Conservation (phyloP, 92 coral and sea anemone species). For the Epizoanthus illoricatus region DNA sequence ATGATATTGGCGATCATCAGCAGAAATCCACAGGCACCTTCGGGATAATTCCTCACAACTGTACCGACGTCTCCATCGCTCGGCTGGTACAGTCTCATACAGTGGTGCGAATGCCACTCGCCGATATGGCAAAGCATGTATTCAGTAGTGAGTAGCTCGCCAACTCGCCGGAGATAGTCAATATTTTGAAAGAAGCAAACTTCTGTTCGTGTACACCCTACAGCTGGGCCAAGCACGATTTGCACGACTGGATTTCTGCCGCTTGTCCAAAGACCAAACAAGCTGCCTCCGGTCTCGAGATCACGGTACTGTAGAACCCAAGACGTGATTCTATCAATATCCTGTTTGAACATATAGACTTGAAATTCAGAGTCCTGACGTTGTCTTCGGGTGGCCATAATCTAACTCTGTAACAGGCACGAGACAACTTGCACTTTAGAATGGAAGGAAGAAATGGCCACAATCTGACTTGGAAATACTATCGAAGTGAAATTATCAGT, state of each 20-base stretch:
- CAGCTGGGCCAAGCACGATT: constrained; percentile 83
- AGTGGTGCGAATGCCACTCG: constrained; percentile 95
- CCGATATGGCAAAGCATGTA: constrained; percentile 90
- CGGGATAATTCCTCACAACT: constrained; percentile 66
- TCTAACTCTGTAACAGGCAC: not conserved
- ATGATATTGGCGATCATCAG: constrained; percentile 78
- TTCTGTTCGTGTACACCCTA: constrained; percentile 57
- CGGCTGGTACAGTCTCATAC: constrained; percentile 63
- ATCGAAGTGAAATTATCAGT: too few species aligned
- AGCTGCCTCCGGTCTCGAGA: constrained; percentile 61
- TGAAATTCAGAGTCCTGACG: not conserved
- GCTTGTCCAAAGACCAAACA: constrained; percentile 82
- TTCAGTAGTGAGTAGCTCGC: constrained; percentile 53
- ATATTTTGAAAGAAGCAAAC: constrained; percentile 78
- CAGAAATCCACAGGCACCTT: constrained; percentile 71
- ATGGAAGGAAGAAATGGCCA: not conserved
- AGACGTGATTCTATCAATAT: constrained; percentile 44
- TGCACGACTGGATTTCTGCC: constrained; percentile 65
- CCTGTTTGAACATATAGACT: constrained; percentile 67
- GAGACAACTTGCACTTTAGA: too few species aligned
- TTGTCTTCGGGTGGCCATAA: constrained; percentile 38
- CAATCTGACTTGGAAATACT: not conserved
- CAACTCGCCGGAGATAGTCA: constrained; percentile 69
- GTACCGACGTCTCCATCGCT: constrained; percentile 78
- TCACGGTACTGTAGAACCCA: constrained; percentile 38